Percentiles rank a stretch among this genome's conserved stretches.
phyloP scores from a whole-genome alignment of 2,113 vertebrate genomes.

The Carlito syrichta region DNA sequence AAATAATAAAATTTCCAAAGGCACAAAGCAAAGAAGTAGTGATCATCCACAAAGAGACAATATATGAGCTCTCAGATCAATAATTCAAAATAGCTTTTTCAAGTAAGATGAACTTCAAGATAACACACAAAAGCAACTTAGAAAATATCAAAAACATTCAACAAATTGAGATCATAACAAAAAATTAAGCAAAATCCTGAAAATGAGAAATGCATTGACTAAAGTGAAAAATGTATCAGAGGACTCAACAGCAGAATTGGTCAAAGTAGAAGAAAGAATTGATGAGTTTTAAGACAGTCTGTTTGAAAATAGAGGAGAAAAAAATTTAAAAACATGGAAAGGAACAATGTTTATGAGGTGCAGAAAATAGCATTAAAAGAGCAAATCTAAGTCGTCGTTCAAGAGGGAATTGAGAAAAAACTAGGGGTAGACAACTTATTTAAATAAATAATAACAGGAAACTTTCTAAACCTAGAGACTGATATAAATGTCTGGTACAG shows the following conservation, averaged over 20 bases:
- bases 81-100: neutral
- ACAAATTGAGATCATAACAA: neutral
- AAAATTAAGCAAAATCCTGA: neutral
- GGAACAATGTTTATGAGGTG: neutral
- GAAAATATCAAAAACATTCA: neutral
- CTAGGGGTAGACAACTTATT: neutral
- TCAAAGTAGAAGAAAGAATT: neutral
- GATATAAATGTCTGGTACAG: neutral
- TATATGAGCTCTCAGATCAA: neutral
- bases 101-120: neutral
- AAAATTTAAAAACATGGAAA: neutral
- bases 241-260: neutral
- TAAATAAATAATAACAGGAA: neutral
- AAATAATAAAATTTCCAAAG: neutral
- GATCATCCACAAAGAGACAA: neutral
- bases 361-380: neutral
- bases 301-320: too few relatives aligned
- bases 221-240: neutral
- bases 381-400: neutral
- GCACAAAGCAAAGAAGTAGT: neutral
- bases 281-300: neutral
- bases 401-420: neutral
- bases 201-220: neutral
- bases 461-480: neutral
- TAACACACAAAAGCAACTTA: neutral